Evolutionary conservation across 53 echinoderm and acorn worm species (phyloP).

Genomic region (Holothuria scabra): DNA sequence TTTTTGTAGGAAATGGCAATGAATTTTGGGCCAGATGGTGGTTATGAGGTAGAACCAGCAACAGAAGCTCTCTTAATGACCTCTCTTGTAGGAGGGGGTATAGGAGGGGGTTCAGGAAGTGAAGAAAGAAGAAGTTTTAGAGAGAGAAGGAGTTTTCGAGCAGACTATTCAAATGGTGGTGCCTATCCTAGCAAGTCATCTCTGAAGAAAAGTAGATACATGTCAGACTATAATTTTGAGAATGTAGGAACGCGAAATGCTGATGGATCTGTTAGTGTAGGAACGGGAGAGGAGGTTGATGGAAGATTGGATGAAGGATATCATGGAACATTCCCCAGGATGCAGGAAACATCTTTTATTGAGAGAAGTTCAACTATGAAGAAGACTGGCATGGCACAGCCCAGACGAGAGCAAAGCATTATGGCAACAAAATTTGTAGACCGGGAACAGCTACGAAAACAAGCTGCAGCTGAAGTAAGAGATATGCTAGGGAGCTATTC

Average conservation of each 20-base stretch:
- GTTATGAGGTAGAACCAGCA: not conserved
- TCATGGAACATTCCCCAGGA: conserved; percentile 15
- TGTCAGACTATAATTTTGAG: not conserved
- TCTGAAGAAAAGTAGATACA: conserved; percentile 3
- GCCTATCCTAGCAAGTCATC: not conserved
- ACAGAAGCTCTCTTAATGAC: conserved; percentile 27
- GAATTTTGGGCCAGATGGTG: conserved; percentile 7
- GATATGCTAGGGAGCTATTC: not conserved
- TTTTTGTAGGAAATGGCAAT: conserved; percentile 2
- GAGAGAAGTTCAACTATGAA: conserved; percentile 5
- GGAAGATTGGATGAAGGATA: not conserved
- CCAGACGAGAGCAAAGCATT: not conserved
- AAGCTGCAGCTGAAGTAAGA: conserved; percentile 6
- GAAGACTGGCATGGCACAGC: not conserved
- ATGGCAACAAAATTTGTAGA: conserved; percentile 3
- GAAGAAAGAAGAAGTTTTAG: not conserved
- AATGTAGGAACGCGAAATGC: not conserved
- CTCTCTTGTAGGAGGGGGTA: conserved; percentile 13
- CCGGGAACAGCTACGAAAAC: conserved; percentile 3
- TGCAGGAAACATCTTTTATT: conserved; percentile 47
- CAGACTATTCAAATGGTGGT: not conserved
- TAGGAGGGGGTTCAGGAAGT: not conserved
- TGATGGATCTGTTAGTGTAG: conserved; percentile 23
- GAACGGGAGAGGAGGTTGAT: conserved; percentile 17
- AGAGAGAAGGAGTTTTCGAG: not conserved